phyloP scores from a whole-genome alignment of 2,113 vertebrate species.

The Stegastes partitus region DNA sequence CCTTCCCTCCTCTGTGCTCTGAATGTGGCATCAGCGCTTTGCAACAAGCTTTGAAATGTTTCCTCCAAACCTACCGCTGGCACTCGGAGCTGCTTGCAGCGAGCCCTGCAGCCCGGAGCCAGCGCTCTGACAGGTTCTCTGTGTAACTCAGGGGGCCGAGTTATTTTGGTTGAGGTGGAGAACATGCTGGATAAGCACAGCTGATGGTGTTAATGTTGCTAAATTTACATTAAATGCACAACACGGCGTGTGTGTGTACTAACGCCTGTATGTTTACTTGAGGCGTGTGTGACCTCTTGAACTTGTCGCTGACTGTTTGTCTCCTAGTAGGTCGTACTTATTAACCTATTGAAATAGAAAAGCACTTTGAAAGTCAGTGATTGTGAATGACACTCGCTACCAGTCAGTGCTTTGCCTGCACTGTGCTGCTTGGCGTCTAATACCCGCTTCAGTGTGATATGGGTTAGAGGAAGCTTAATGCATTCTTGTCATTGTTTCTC shows the following conservation, averaged over 20 bases:
- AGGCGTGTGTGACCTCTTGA: background rate
- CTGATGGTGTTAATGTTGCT: slow-evolving; percentile 51
- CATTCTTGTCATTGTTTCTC: slow-evolving; percentile 8
- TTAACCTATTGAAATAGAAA: no score
- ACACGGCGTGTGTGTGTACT: background rate
- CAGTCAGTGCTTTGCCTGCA: no score
- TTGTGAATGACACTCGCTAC: no score
- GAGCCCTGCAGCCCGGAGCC: slow-evolving; percentile 23
- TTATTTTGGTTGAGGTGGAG: slow-evolving; percentile 63
- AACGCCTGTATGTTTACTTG: background rate
- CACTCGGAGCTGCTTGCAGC: background rate
- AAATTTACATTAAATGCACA: slow-evolving; percentile 40
- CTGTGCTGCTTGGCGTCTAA: background rate
- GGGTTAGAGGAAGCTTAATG: no score
- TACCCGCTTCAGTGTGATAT: background rate
- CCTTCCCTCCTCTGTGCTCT: background rate
- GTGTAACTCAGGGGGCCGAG: slow-evolving; percentile 20
- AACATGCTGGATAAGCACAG: slow-evolving; percentile 59
- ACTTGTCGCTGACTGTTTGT: background rate
- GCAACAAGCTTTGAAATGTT: slow-evolving; percentile 3
- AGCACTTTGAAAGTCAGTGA: no score
- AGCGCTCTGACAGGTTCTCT: slow-evolving; percentile 16
- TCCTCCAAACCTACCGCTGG: background rate
- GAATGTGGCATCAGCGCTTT: background rate
- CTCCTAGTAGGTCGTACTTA: no score